Conservation (phyloP, 2,888 invertebrate genomes). For the Lomographa bimaculata region DNA sequence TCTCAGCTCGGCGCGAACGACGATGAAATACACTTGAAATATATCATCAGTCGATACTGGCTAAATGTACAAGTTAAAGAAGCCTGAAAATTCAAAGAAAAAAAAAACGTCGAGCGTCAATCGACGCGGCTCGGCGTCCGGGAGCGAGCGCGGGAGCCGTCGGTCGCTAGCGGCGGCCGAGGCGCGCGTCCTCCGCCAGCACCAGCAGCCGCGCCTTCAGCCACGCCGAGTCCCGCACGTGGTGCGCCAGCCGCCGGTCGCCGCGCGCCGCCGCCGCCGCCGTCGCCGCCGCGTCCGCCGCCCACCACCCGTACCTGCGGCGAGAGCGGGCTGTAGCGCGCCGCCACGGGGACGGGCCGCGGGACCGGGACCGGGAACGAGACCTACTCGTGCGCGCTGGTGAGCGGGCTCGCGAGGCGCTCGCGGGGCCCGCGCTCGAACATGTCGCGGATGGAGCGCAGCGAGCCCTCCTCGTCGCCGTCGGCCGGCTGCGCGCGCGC, state of each 20-base stretch:
- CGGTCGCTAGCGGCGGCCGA: neutral
- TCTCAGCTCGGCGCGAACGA: too few species aligned
- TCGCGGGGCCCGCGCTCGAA: slow-evolving; percentile 14
- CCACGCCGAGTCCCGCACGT: slow-evolving; percentile 74
- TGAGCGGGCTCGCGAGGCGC: slow-evolving; percentile 25
- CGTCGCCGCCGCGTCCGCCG: slow-evolving; percentile 1
- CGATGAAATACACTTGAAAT: too few species aligned
- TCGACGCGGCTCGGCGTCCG: too few species aligned
- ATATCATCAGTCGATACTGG: too few species aligned
- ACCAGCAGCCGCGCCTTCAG: slow-evolving; percentile 63
- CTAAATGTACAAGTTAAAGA: too few species aligned
- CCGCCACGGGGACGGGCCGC: neutral
- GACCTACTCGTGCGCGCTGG: slow-evolving; percentile 13
- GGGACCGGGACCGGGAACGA: neutral
- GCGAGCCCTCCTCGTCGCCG: slow-evolving; percentile 37
- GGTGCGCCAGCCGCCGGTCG: slow-evolving; percentile 50
- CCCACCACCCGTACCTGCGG: slow-evolving; percentile 20
- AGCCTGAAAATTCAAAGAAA: too few species aligned
- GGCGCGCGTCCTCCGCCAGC: slow-evolving; percentile 54
- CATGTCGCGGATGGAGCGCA: slow-evolving; percentile 46
- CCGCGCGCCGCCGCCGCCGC: slow-evolving; percentile 2
- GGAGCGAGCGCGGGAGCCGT: too few species aligned
- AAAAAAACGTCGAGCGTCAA: too few species aligned
- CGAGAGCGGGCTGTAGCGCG: slow-evolving; percentile 1
- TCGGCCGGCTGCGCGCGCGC: slow-evolving; percentile 38